Conservation (phyloP, 2,888 invertebrate species). For the Eupithecia vulgata region DNA sequence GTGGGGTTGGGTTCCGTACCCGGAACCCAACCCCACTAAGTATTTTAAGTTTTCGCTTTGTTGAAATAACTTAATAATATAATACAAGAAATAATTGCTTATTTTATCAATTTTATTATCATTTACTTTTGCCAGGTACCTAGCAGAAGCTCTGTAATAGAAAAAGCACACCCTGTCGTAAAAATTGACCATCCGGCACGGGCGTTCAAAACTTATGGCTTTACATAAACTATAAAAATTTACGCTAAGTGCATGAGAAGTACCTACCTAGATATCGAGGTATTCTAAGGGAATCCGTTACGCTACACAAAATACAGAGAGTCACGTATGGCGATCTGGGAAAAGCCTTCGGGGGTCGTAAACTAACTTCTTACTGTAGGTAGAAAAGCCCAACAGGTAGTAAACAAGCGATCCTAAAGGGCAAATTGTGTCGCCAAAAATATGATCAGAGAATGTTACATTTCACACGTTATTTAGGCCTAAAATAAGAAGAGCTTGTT, state of each 20-base stretch:
- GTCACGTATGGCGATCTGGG: background rate
- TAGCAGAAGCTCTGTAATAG: background rate
- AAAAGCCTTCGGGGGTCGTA: conserved; percentile 28
- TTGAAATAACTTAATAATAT: background rate
- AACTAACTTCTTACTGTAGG: conserved; percentile 20
- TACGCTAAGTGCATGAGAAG: background rate
- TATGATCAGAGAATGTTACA: background rate
- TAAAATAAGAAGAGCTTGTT: background rate
- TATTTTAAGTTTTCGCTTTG: background rate
- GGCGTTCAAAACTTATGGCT: background rate
- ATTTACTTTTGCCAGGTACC: background rate
- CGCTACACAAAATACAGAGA: background rate
- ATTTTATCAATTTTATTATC: too few species aligned
- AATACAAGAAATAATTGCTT: too few species aligned
- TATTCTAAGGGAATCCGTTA: background rate
- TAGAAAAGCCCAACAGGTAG: conserved; percentile 15
- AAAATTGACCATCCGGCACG: background rate
- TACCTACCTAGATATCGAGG: background rate
- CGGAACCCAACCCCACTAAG: too few species aligned
- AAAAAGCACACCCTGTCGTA: background rate
- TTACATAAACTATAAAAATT: background rate
- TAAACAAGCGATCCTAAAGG: conserved; percentile 16
- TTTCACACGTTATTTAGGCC: background rate
- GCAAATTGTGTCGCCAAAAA: conserved; percentile 15
- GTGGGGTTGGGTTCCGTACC: too few species aligned